phyloP scores from a whole-genome alignment of 2,113 vertebrate species.

The Pelecanoides urinatrix region DNA sequence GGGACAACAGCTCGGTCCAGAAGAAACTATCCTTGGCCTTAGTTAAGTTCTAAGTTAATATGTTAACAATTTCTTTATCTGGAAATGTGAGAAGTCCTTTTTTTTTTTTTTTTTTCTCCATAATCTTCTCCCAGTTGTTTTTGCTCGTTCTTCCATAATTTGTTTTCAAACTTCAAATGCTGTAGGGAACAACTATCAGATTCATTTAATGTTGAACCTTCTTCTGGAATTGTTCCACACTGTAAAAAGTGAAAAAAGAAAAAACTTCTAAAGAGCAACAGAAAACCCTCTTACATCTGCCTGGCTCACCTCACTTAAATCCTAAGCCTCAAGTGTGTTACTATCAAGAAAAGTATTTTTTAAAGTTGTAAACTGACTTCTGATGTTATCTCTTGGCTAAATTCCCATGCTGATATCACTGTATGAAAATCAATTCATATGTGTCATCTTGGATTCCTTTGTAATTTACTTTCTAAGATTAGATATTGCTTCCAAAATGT shows the following conservation, averaged over 20 bases:
- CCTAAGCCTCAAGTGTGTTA: slow-evolving; percentile 1
- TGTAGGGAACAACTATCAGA: background rate
- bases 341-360: slow-evolving; percentile 20
- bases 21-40: background rate
- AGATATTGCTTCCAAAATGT: slow-evolving; percentile 39
- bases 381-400: slow-evolving; percentile 39
- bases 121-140: background rate
- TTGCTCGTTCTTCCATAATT: background rate
- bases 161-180: background rate
- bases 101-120: background rate
- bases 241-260: background rate
- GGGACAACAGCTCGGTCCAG: background rate
- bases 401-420: slow-evolving; percentile 37
- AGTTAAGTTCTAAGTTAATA: background rate
- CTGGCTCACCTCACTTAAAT: background rate
- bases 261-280: background rate
- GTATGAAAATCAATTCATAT: slow-evolving; percentile 56
- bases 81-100: background rate
- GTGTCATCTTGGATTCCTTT: slow-evolving; percentile 42
- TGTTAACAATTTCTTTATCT: background rate
- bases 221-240: background rate
- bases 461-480: slow-evolving; percentile 57
- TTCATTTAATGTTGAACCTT: background rate
- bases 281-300: background rate
- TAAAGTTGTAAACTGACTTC: slow-evolving; percentile 39